phyloP scores from a whole-genome alignment of 2,113 vertebrate genomes.

The Tympanuchus pallidicinctus region DNA sequence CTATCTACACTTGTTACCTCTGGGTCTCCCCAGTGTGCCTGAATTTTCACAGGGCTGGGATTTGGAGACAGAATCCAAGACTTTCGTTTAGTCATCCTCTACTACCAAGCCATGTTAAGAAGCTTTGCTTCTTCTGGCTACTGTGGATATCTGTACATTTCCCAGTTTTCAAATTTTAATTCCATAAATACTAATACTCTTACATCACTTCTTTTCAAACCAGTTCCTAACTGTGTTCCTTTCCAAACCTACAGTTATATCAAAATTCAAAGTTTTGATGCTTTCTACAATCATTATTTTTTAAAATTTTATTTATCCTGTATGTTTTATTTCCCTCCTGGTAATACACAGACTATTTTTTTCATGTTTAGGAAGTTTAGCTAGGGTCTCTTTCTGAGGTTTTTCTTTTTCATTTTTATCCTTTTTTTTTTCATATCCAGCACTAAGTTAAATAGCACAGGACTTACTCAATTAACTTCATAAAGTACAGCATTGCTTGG shows the following conservation, averaged over 20 bases:
- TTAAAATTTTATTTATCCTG: not conserved
- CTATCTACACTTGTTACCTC: not conserved
- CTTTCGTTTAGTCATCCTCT: not conserved
- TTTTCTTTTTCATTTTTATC: too few species aligned
- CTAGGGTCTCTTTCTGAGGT: not conserved
- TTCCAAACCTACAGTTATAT: not conserved
- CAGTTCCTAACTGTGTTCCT: rapidly evolving
- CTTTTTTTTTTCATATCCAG: not conserved
- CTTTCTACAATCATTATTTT: not conserved
- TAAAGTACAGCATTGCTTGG: not conserved
- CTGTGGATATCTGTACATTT: not conserved
- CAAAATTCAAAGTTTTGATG: not conserved
- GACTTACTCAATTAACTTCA: rapidly evolving
- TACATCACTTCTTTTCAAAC: not conserved
- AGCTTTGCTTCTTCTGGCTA: not conserved
- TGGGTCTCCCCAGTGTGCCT: not conserved
- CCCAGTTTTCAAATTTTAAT: not conserved
- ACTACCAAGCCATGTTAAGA: not conserved
- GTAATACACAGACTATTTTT: not conserved
- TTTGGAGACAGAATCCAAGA: not conserved
- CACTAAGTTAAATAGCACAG: not conserved
- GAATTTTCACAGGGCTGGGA: rapidly evolving
- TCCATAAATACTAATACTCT: not conserved
- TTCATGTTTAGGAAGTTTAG: not conserved
- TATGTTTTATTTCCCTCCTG: not conserved